Evolutionary conservation across 2,113 vertebrate species (phyloP), one percentile per base, ranked within the genome.

Genomic region (Sakesphorus luctuosus): DNA sequence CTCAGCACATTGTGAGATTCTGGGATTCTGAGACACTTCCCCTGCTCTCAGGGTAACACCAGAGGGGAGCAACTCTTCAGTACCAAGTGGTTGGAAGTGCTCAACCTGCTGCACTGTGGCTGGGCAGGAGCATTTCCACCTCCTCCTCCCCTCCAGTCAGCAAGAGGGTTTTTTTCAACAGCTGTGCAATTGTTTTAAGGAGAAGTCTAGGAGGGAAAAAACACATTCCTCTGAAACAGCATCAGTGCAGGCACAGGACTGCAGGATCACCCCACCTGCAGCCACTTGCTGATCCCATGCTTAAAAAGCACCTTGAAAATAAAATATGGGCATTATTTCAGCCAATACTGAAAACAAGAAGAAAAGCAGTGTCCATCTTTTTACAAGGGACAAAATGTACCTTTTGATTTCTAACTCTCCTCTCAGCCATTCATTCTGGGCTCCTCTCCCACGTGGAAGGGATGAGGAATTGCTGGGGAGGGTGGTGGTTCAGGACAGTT

Each of bases 381-480:
- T 58, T 38, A 36, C 23, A 53, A 28, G 43, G 58, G 43, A 87
- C 77, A 96, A 83, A 89, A 92, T 23, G 66, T 20, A 93, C 74
- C 77, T 94, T 82, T 67, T 68, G 29, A 35, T 86, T 93, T 61
- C 66, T 47, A 86, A 49, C 67, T 86, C 74, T 90, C 23, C 66
- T 93, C 76, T 81, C 72, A 74, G 13, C 0, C 6, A n/a, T 87
- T 87, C 88, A 49, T n/a, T 53, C 93, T 78, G 44, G 84, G 55
- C 83, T 91, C 33, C 61, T 84, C 95, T 96, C 96, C 96, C 90
- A 67, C 92, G 15, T 67, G 87, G 82, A 83, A 80, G 74, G 84
- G 87, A 94, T 96, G 96, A 92, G 67, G 95, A 69, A 96, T 83
- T 43, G 15, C 1, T 43, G 72, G 89, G 90, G 94, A 94, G 93